phyloP scores from a whole-genome alignment of 2,797 vertebrate species.

The Eulemur albifrons region DNA sequence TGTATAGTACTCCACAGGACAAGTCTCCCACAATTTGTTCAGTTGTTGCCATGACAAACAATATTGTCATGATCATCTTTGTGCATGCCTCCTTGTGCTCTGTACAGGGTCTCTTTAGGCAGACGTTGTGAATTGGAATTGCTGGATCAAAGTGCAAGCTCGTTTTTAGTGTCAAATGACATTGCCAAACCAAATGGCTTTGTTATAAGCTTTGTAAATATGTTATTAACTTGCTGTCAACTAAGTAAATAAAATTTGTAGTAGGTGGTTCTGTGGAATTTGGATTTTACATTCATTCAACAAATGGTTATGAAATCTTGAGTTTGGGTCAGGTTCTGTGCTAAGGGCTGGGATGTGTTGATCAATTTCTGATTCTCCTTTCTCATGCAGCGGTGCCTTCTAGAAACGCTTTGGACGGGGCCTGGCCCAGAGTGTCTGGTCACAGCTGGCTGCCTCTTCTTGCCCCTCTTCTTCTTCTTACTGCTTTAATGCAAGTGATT shows the following conservation, averaged over 20 bases:
- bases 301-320: constrained; percentile 46
- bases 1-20: background rate
- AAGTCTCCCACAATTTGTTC: background rate
- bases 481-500: background rate
- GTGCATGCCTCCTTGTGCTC: background rate
- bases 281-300: constrained; percentile 54
- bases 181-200: constrained; percentile 49
- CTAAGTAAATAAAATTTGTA: constrained; percentile 48
- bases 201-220: constrained; percentile 58
- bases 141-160: constrained; percentile 33
- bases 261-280: constrained; percentile 57
- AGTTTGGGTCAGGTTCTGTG: background rate
- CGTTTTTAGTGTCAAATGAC: constrained; percentile 33
- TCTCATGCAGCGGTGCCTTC: background rate
- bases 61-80: background rate
- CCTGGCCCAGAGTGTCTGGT: background rate
- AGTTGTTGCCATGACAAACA: background rate
- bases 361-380: constrained; percentile 34
- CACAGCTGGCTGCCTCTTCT: background rate
- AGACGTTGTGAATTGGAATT: constrained; percentile 20
- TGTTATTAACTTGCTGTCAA: constrained; percentile 34
- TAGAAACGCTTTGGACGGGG: background rate
- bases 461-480: background rate
- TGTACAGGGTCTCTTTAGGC: background rate
- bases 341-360: background rate